Conservation (phyloP, 2,113 vertebrate species). For the Ciconia stormi region DNA sequence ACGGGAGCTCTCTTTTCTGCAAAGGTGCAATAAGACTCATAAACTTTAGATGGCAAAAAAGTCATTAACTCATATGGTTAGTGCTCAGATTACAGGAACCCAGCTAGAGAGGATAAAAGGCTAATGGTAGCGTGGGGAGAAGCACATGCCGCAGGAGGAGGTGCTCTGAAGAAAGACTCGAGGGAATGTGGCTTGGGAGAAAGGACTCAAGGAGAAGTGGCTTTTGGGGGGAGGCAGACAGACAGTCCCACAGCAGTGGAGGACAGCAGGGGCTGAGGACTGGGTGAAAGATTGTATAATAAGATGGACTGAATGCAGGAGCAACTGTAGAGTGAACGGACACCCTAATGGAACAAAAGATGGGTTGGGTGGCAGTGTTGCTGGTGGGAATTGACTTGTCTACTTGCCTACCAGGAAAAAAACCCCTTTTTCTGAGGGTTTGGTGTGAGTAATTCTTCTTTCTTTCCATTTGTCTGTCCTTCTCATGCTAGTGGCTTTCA, state of each 20-base stretch:
- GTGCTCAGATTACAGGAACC: not conserved
- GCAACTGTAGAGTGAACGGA: not conserved
- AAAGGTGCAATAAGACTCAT: not conserved
- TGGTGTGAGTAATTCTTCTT: not conserved
- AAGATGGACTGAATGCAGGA: not conserved
- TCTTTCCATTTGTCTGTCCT: not conserved
- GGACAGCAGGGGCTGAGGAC: not conserved
- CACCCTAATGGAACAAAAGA: not conserved
- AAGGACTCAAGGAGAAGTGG: not conserved
- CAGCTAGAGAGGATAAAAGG: not conserved
- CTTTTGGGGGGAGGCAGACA: accelerated
- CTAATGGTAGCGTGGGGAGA: not conserved
- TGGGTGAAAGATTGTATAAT: not conserved
- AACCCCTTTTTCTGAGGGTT: not conserved
- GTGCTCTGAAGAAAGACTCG: not conserved
- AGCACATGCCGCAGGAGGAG: not conserved
- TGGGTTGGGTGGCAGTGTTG: not conserved
- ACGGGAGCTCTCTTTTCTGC: not conserved
- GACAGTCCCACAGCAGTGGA: not conserved
- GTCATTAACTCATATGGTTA: not conserved
- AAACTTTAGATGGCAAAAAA: not conserved
- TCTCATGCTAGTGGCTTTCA: not conserved
- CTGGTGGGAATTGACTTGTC: not conserved
- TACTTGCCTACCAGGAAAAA: not conserved
- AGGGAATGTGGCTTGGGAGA: not conserved